A percentile compares a stretch with the other conserved stretches of the same genome.
Evolutionary conservation across 2,113 vertebrate species (phyloP).

Genomic region (Percopsis transmontana): DNA sequence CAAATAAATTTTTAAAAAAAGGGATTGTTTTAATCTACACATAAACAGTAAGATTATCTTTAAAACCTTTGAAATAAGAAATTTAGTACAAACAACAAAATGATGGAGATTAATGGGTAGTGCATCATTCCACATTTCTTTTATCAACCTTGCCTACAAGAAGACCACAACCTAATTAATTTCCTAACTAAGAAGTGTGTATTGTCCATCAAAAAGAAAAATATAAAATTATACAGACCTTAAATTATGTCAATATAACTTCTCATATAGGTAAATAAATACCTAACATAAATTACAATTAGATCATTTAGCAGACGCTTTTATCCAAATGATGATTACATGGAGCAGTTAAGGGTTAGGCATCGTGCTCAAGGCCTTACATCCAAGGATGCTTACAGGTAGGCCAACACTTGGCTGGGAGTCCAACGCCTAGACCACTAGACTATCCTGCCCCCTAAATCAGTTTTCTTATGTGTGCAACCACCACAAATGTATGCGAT

Average conservation of each 20-base stretch:
- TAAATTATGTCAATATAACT: slow-evolving; percentile 7
- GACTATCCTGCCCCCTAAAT: too few species aligned
- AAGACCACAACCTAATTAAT: neutral
- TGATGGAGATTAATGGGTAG: neutral
- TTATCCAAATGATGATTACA: too few species aligned
- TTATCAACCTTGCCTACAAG: neutral
- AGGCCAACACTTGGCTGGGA: too few species aligned
- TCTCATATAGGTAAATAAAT: slow-evolving; percentile 11
- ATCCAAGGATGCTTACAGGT: too few species aligned
- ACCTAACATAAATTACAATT: slow-evolving; percentile 1
- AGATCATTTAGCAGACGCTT: too few species aligned
- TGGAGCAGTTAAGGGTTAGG: too few species aligned
- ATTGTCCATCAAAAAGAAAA: too few species aligned
- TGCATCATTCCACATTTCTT: neutral
- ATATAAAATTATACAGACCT: neutral
- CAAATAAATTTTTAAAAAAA: neutral
- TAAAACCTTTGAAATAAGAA: slow-evolving; percentile 18
- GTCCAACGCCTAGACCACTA: too few species aligned
- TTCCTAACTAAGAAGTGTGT: too few species aligned
- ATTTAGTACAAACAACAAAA: neutral
- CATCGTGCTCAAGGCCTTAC: too few species aligned
- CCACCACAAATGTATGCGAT: slow-evolving; percentile 18
- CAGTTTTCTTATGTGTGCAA: neutral
- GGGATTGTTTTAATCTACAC: slow-evolving; percentile 6
- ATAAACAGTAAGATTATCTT: slow-evolving; percentile 6